phyloP scores from a whole-genome alignment of 2,797 vertebrate species.

The Scyliorhinus canicula region DNA sequence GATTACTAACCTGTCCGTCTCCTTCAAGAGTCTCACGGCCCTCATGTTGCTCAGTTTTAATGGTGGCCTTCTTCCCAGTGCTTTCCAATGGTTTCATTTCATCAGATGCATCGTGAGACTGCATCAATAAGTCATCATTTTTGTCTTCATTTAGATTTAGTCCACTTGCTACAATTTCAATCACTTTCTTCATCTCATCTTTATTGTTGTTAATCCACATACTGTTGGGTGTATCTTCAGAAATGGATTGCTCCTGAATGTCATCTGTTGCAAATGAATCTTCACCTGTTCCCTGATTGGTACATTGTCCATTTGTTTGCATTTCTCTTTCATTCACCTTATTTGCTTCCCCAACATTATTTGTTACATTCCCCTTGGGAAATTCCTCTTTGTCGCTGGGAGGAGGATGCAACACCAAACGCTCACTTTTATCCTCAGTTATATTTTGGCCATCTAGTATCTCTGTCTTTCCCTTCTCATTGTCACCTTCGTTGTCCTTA shows the following conservation, averaged over 20 bases:
- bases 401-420: neutral
- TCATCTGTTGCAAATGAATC: neutral
- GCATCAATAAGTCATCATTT: neutral
- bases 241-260: neutral
- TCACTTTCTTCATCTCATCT: neutral
- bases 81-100: neutral
- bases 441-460: neutral
- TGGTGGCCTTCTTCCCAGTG: neutral
- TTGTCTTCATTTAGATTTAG: neutral
- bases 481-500: neutral
- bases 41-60: neutral
- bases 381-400: neutral
- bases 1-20: constrained; percentile 7
- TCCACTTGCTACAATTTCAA: neutral
- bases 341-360: neutral
- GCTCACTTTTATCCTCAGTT: neutral
- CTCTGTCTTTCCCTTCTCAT: neutral
- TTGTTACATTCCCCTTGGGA: neutral
- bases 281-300: neutral
- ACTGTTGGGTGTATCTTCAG: neutral
- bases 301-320: neutral
- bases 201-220: neutral
- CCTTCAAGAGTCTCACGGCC: neutral
- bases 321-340: neutral
- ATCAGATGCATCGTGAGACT: neutral